These are phyloP conservation scores for Gymnosoma rotundatum DNA, from an alignment of 2,888 invertebrate genomes.

Conservation along the genomic window DNA sequence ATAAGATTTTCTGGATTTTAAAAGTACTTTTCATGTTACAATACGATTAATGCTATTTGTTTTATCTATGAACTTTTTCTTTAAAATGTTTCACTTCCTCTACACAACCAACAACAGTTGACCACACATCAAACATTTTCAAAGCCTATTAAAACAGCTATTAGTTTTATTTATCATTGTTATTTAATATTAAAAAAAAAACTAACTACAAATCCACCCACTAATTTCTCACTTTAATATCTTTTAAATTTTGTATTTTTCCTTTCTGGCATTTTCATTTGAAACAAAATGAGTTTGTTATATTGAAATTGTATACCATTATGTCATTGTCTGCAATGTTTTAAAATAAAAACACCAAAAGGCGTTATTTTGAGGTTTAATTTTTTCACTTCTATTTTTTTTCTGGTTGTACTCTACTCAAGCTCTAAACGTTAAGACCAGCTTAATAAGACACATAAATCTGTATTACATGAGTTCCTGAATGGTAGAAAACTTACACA, in stretches of 20 bases:
- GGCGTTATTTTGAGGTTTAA: slow-evolving; percentile 51
- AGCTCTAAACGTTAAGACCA: slow-evolving; percentile 46
- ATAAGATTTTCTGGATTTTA: no score
- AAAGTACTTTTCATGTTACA: no score
- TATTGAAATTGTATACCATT: slow-evolving; percentile 39
- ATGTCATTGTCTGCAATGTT: slow-evolving; percentile 59
- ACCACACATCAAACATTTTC: slow-evolving; percentile 40
- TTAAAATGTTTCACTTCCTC: background rate
- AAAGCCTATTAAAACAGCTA: slow-evolving; percentile 39
- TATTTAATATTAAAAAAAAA: slow-evolving; percentile 22
- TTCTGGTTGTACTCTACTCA: background rate
- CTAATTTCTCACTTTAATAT: slow-evolving; percentile 68
- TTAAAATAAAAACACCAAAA: slow-evolving; percentile 56
- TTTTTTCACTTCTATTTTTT: slow-evolving; percentile 7
- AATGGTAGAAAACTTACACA: background rate
- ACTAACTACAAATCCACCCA: slow-evolving; percentile 60
- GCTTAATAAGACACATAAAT: slow-evolving; percentile 68
- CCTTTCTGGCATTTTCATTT: slow-evolving; percentile 39
- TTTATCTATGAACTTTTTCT: background rate
- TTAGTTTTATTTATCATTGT: slow-evolving; percentile 42
- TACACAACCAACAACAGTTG: background rate
- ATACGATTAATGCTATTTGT: no score
- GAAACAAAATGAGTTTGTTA: slow-evolving; percentile 15
- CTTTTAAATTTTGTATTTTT: slow-evolving; percentile 32
- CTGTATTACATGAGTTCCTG: slow-evolving; percentile 61